A percentile compares a stretch with the other conserved stretches of the same genome.
Conservation (phyloP, 2,113 vertebrate species). For the Rhizomys pruinosus region DNA sequence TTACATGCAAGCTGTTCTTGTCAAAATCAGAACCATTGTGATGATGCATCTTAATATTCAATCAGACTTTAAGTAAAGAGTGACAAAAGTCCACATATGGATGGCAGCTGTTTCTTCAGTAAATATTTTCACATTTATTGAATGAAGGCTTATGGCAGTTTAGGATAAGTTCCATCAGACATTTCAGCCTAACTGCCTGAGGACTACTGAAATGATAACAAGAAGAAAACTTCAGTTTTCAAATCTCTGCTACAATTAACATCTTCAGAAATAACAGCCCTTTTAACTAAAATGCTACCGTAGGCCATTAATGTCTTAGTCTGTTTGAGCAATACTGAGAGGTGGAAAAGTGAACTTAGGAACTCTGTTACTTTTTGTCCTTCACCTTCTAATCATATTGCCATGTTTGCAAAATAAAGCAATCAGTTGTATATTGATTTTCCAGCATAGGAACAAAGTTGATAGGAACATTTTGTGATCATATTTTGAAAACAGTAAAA, state of each 20-base stretch:
- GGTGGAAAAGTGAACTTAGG: not conserved
- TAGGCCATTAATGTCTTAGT: not conserved
- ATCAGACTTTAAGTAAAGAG: slow-evolving; percentile 89
- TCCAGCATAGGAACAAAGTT: slow-evolving; percentile 33
- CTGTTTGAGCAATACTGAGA: not conserved
- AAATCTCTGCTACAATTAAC: slow-evolving; percentile 54
- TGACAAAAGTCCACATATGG: slow-evolving; percentile 92
- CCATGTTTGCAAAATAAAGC: not conserved
- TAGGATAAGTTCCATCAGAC: slow-evolving; percentile 79
- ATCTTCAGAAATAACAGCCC: slow-evolving; percentile 52
- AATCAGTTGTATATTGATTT: not conserved
- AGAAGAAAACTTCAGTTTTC: slow-evolving; percentile 56
- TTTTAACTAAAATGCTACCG: not conserved
- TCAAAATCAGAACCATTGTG: slow-evolving; percentile 86
- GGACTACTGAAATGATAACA: slow-evolving; percentile 56
- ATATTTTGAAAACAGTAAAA: slow-evolving; percentile 24
- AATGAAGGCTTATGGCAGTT: slow-evolving; percentile 84
- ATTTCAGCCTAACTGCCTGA: slow-evolving; percentile 71
- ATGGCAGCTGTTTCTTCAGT: slow-evolving; percentile 89
- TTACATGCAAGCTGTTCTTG: slow-evolving; percentile 89
- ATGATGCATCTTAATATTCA: slow-evolving; percentile 89
- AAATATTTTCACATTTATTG: slow-evolving; percentile 89
- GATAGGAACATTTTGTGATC: not conserved
- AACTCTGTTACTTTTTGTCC: not conserved
- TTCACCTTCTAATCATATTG: not conserved